Base-by-base conservation (phyloP, 1,140 invertebrate genomes). In the Drosophila saltans region DNA sequence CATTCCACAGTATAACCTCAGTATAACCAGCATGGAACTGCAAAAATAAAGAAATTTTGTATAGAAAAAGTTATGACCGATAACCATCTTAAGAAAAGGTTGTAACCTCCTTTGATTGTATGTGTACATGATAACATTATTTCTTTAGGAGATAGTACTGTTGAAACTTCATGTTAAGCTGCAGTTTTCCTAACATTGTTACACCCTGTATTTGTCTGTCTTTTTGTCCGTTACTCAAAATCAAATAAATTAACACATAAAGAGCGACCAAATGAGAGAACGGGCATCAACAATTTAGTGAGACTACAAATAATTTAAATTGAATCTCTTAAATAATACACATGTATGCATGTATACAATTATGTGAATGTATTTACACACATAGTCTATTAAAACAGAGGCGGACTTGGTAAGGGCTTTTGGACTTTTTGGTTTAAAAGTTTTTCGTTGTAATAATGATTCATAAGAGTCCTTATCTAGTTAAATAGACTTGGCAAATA, bases 1-100 rank as follows among this genome's bases (percentile, higher is more conserved):
- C 94, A 41, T 95, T 93, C 93, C 98, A 98, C n/a, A 98, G 93
- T 74, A 97, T 95, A 21, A 94, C 94, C 82, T 96, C 96, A 45
- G 94, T 93, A 57, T 94, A 95, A 1, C 96, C 96, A 57, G 94
- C 94, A 90, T 98, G 96, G 91, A 98, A 98, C 93, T 95, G 93
- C 93, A 65, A 56, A 58, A 30, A 16, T 0, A 16, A 2, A 69
- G 52, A 40, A 72, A 24, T 56, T 58, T 36, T 30, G 28, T 30
- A 4, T 0, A 30, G 28, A 30, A 30, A 2, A 30, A 30, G 28
- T 4, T 30, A 2, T 30, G 28, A 30, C 16, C 16, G 16, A 16
- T 16, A 16, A 16, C 16, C 16, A 16, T 16, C 16, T 0, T 16
- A 16, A 16, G 16, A 16, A 16, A 16, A 16, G 16, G 16, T 16